Evolutionary conservation across 2,113 vertebrate genomes (phyloP), one percentile per base, ranked within the genome.

Genomic region (Tor tambroides): DNA sequence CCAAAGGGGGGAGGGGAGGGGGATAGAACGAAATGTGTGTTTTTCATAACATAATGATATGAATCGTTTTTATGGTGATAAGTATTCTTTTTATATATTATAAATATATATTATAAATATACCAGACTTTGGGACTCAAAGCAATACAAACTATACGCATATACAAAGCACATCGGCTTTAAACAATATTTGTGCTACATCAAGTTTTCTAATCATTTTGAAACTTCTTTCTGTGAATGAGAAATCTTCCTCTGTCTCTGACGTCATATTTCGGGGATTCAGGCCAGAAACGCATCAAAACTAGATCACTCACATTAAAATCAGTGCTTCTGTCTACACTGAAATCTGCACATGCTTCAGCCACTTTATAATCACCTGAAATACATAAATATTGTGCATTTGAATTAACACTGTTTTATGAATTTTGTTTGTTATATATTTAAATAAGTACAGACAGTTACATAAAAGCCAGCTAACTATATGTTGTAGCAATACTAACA

Each of bases 1-100:
- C 94, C 94, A 95, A 95, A 95, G 90, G 89, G 92, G 38, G 21
- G 43, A 35, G 67, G 67, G 32, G 19, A n/a, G 35, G 91, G 87
- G 89, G 87, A 89, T 77, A 89, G 85, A 91, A 88, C 90, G 91
- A 90, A 90, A 89, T 90, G 86, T 91, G 87, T 17, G 84, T 91
- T 92, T 87, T 94, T 85, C 80, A 80, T 93, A 92, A 88, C 91
- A 90, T 88, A 88, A 83, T 72, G 35, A 74, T 76, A 76, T 92
- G 85, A 91, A 90, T 90, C 78, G 88, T 95, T 95, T 95, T 84
- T 94, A 94, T 93, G 92, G 91, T 93, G 93, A 94, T 90, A 85
- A 86, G 91, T 92, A 93, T 92, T 91, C 93, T 93, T 83, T 93
- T 89, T 88, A 85, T 88, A 75, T 65, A 71, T 30, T 80, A 92